Evolutionary conservation across 1,140 invertebrate species (phyloP).

Genomic region (Wasmannia auropunctata): DNA sequence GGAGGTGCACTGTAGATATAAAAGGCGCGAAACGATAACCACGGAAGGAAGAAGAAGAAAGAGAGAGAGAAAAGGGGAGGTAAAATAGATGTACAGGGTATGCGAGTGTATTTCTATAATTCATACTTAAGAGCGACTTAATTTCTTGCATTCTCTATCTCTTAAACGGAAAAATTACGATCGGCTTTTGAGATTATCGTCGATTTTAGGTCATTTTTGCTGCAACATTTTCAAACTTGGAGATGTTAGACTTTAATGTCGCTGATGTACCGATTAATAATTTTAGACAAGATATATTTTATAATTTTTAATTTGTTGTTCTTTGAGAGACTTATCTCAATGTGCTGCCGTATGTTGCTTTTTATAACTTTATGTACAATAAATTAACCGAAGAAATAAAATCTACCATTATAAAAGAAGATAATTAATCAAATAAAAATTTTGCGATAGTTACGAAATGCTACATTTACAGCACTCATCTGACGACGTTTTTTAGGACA

Average conservation of each 20-base stretch:
- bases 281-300: neutral
- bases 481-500: neutral
- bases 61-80: neutral
- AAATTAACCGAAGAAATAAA: neutral
- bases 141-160: neutral
- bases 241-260: neutral
- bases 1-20: constrained; percentile 27
- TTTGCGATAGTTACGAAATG: neutral
- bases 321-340: neutral
- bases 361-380: neutral
- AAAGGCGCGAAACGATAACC: constrained; percentile 66
- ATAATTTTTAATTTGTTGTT: neutral
- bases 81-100: constrained; percentile 29
- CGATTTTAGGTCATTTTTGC: neutral
- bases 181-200: neutral
- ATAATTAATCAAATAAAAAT: neutral
- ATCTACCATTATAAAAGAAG: neutral
- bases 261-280: neutral
- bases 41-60: neutral
- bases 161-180: constrained; percentile 14
- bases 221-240: neutral
- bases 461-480: neutral
- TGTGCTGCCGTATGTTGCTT: neutral
- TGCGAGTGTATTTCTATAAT: constrained; percentile 47
- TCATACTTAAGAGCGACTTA: constrained; percentile 51